These are phyloP conservation scores for Micronycteris hirsuta DNA, from an alignment of 2,113 vertebrate species.

Conservation along the genomic window DNA sequence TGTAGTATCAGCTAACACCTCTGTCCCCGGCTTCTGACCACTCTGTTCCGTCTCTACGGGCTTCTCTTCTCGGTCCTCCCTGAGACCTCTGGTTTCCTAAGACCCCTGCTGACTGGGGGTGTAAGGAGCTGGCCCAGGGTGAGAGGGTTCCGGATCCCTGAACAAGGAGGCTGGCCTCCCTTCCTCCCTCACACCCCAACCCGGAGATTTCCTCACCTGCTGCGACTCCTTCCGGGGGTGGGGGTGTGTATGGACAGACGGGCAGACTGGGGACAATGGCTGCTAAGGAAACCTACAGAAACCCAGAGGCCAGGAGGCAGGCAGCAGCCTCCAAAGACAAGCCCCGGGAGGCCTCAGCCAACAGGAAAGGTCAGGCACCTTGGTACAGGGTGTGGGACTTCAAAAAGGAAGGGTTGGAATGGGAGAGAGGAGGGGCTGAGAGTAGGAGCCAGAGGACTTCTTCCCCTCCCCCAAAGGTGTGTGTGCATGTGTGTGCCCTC, in stretches of 20 bases:
- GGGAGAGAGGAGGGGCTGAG: not conserved
- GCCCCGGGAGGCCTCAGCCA: not conserved
- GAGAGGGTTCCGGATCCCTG: not conserved
- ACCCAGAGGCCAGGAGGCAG: constrained; percentile 28
- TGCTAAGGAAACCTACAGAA: not conserved
- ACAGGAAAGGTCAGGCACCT: not conserved
- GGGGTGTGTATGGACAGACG: not conserved
- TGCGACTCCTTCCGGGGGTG: constrained; percentile 36
- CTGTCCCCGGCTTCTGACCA: not conserved
- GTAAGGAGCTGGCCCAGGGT: not conserved
- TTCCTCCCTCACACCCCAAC: not conserved
- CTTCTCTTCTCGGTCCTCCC: not conserved
- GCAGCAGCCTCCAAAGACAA: not conserved
- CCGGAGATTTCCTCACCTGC: constrained; percentile 31
- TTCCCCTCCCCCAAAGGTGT: not conserved
- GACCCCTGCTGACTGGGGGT: not conserved
- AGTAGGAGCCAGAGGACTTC: not conserved
- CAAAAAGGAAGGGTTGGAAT: not conserved
- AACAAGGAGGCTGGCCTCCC: not conserved
- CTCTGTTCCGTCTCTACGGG: not conserved
- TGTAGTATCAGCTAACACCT: not conserved
- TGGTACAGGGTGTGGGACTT: not conserved
- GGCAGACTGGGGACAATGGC: not conserved
- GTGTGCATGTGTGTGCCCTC: not conserved
- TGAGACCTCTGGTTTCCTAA: not conserved